Base-by-base conservation (phyloP, 1,140 invertebrate species). In the Drosophila bipectinata region DNA sequence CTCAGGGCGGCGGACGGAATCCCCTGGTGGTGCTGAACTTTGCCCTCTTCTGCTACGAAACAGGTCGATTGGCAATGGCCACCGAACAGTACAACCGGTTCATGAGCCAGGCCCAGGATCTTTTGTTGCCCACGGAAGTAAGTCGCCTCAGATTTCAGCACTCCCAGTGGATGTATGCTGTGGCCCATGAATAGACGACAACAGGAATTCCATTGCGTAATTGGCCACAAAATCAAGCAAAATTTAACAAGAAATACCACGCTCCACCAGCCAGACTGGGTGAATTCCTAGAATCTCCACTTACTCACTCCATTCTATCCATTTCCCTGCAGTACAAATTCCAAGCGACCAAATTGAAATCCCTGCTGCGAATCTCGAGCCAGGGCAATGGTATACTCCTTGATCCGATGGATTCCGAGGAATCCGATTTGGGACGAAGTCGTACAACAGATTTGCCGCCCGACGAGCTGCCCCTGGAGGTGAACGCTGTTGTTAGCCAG, bases 101-200 rank as follows among this genome's bases (percentile, higher is more conserved):
- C 49, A 72, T 89, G 45, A 77, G 63, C 60, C 67, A 80, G 24
- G 74, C 87, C 12, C 90, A 92, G 67, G 90, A 92, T 24, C 67
- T 91, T 14, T 39, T 90, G 26, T 54, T 92, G 55, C 91, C 91
- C 52, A 92, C 87, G 9, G 91, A 91, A 79, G 91, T 92, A 90
- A 91, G 83, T 91, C 66, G 73, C 1, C 47, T 10, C 12, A 21
- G 56, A 30, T 79, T 51, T 47, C 69, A 82, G 14, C 68, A 68
- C 34, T 56, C 63, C 30, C 88, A 89, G 58, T 91, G 76, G 88
- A 34, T 80, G 4, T 79, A 80, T 15, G 64, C 73, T 8, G 66
- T 39, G 24, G 30, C 57, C 9, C 21, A 14, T 26, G 48, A 54
- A 52, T 58, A 44, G 41, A 44, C 41, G n/a, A 37, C 10, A 1